A percentile compares a stretch with the other conserved stretches of the same genome.
phyloP scores from a whole-genome alignment of 53 echinoderm and acorn worm species.

The Holothuria scabra region DNA sequence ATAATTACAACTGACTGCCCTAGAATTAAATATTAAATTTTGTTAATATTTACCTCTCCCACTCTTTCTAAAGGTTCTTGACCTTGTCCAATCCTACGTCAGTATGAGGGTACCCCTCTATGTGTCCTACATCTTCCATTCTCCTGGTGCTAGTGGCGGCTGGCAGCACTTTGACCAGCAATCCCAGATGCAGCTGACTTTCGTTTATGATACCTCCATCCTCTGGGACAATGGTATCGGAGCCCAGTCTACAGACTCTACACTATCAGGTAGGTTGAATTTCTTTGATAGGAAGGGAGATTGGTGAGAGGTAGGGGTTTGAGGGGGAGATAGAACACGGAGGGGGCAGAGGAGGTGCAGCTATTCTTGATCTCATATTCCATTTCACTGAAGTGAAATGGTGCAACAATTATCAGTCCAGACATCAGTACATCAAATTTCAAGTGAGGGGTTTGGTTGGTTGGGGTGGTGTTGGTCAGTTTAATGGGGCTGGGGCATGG shows the following conservation, averaged over 20 bases:
- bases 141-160: constrained; percentile 90
- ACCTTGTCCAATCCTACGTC: constrained; percentile 96
- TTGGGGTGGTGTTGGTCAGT: no score
- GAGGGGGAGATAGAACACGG: no score
- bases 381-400: no score
- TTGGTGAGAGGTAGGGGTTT: not conserved
- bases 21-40: no score
- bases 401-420: no score
- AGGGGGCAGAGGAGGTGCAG: not conserved
- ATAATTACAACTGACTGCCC: no score
- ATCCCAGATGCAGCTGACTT: constrained; percentile 94
- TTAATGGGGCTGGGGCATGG: no score
- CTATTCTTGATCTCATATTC: not conserved
- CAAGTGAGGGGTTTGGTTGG: no score
- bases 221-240: constrained; percentile 98
- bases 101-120: constrained; percentile 89
- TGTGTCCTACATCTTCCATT: constrained; percentile 98
- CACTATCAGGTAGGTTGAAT: constrained; percentile 67
- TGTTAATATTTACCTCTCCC: not conserved
- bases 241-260: constrained; percentile 69
- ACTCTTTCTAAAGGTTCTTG: constrained; percentile 75
- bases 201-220: constrained; percentile 97
- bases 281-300: not conserved
- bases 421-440: no score
- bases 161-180: constrained; percentile 99